phyloP scores from a whole-genome alignment of 2,113 vertebrate genomes.

The Melanerpes formicivorus region DNA sequence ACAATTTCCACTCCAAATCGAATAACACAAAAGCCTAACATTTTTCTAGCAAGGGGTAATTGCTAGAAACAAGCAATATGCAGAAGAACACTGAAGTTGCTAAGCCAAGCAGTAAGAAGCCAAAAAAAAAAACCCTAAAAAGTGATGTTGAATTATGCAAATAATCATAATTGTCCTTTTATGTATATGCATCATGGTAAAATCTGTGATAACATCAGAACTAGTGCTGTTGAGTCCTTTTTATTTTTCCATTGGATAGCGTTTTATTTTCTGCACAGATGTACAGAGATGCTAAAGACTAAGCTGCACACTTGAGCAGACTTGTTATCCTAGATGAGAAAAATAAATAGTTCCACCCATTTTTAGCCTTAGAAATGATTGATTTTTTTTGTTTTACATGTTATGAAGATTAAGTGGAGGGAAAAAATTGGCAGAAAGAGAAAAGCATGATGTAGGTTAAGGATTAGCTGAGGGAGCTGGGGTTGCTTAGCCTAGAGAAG shows the following conservation, averaged over 20 bases:
- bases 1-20: background rate
- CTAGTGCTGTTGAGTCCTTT: background rate
- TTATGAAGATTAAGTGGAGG: too few species aligned
- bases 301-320: background rate
- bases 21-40: background rate
- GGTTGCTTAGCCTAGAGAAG: too few species aligned
- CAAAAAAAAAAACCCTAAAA: background rate
- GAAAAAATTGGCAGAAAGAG: too few species aligned
- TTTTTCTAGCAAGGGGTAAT: background rate
- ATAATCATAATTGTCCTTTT: background rate
- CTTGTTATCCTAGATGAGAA: background rate
- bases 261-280: conserved; percentile 5
- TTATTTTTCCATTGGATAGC: background rate
- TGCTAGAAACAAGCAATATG: background rate
- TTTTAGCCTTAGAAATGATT: background rate
- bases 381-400: background rate
- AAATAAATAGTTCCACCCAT: background rate
- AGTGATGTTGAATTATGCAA: background rate
- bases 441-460: background rate
- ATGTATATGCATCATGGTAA: background rate
- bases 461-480: too few species aligned
- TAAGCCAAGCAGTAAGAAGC: background rate
- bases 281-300: background rate
- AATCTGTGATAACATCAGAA: background rate
- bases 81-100: background rate